A percentile compares a stretch with the other conserved stretches of the same genome.
phyloP scores from a whole-genome alignment of 2,888 invertebrate genomes.

The Drosophila setosimentum region DNA sequence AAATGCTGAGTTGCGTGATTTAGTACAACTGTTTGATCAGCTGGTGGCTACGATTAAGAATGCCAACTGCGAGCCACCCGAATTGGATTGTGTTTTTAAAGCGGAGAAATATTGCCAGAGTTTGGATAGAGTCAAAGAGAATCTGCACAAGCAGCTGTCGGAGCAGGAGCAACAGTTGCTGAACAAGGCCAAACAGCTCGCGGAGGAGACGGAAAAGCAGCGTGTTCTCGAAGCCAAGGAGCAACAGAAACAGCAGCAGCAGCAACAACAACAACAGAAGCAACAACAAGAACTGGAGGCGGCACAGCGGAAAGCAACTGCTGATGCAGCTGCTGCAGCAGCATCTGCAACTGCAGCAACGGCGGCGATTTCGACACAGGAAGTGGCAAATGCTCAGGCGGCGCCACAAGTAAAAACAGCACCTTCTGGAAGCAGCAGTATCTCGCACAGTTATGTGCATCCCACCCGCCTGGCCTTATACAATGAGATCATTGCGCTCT shows the following conservation, averaged over 20 bases:
- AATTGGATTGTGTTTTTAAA: constrained; percentile 84
- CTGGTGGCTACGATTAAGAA: constrained; percentile 77
- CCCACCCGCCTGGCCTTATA: constrained; percentile 87
- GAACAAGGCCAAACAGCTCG: constrained; percentile 49
- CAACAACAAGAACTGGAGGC: constrained; percentile 8
- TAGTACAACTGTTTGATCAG: constrained; percentile 79
- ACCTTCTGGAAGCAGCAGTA: neutral
- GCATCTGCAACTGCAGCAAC: constrained; percentile 24
- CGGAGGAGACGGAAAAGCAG: constrained; percentile 53
- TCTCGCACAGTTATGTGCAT: constrained; percentile 85
- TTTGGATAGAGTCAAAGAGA: constrained; percentile 86
- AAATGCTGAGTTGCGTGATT: constrained; percentile 84
- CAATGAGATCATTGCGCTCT: constrained; percentile 87
- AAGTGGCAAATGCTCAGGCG: constrained; percentile 26
- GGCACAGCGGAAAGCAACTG: constrained; percentile 1
- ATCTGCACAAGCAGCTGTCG: constrained; percentile 77
- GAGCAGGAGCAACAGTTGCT: constrained; percentile 82
- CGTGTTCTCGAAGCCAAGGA: constrained; percentile 37
- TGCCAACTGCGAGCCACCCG: constrained; percentile 86
- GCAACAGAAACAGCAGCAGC: constrained; percentile 37
- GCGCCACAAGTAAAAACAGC: constrained; percentile 44
- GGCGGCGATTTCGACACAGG: constrained; percentile 10
- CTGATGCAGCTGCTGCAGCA: constrained; percentile 9
- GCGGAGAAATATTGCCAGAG: constrained; percentile 86
- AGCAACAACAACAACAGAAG: constrained; percentile 28